Percentiles rank a stretch among this genome's conserved stretches.
phyloP scores from a whole-genome alignment of 2,113 vertebrate genomes.

The Prinia subflava region DNA sequence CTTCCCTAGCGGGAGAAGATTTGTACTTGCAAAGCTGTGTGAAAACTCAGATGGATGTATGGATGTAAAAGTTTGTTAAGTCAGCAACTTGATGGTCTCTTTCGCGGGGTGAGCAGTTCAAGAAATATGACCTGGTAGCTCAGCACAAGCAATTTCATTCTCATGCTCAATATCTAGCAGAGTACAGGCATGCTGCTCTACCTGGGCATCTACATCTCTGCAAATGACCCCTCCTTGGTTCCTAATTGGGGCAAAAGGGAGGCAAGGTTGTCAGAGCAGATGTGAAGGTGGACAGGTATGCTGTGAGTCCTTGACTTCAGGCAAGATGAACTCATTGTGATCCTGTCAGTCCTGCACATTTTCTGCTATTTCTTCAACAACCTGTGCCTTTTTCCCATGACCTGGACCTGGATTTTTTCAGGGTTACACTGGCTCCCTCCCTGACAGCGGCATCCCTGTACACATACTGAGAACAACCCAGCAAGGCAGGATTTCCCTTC shows the following conservation, averaged over 20 bases:
- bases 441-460: background rate
- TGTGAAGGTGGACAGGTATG: background rate
- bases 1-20: background rate
- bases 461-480: background rate
- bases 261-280: rapidly evolving
- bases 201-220: background rate
- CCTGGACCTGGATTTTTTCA: background rate
- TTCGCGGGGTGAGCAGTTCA: background rate
- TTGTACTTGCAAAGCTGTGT: background rate
- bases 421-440: background rate
- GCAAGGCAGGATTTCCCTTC: background rate
- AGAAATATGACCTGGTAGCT: background rate
- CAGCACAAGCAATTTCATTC: background rate
- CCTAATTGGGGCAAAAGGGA: background rate
- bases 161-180: background rate
- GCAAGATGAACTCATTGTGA: background rate
- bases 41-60: background rate
- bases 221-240: background rate
- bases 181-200: background rate
- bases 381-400: background rate
- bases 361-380: background rate
- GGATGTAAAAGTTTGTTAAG: background rate
- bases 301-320: background rate
- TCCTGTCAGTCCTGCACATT: background rate
- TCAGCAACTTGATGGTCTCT: background rate